Percentiles rank a stretch among this genome's conserved stretches.
These are phyloP conservation scores for Acropternis orthonyx DNA, from an alignment of 2,797 vertebrate species.

Conservation along the genomic window DNA sequence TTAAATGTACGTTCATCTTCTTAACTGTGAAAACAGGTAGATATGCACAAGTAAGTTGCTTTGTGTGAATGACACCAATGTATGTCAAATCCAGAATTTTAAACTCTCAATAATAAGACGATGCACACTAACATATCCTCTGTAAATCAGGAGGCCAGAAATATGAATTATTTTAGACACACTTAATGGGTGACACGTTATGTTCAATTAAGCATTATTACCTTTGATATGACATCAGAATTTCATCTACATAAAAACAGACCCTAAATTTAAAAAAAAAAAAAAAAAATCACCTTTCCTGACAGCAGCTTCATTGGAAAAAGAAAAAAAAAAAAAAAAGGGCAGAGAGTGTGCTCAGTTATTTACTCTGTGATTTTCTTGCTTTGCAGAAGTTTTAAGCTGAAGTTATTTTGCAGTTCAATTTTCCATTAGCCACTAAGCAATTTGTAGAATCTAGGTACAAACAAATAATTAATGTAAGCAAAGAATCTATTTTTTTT, in stretches of 20 bases:
- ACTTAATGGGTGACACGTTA: neutral
- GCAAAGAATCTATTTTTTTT: neutral
- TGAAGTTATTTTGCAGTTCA: neutral
- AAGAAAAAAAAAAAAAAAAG: neutral
- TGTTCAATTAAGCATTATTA: neutral
- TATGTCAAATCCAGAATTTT: neutral
- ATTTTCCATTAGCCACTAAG: neutral
- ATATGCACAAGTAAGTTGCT: neutral
- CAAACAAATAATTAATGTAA: neutral
- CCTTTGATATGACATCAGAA: neutral
- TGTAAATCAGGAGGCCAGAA: neutral
- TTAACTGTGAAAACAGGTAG: neutral
- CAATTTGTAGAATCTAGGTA: neutral
- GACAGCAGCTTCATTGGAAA: neutral
- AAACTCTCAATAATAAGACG: neutral
- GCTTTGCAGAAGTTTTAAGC: neutral
- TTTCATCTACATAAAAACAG: neutral
- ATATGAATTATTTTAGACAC: neutral
- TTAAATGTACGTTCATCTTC: neutral
- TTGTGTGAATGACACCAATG: neutral
- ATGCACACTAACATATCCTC: neutral
- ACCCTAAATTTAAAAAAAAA: neutral
- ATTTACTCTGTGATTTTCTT: neutral
- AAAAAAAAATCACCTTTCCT: neutral
- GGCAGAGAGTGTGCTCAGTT: neutral